Evolutionary conservation across 2,888 invertebrate genomes (phyloP).

Genomic region (Neria commutata): DNA sequence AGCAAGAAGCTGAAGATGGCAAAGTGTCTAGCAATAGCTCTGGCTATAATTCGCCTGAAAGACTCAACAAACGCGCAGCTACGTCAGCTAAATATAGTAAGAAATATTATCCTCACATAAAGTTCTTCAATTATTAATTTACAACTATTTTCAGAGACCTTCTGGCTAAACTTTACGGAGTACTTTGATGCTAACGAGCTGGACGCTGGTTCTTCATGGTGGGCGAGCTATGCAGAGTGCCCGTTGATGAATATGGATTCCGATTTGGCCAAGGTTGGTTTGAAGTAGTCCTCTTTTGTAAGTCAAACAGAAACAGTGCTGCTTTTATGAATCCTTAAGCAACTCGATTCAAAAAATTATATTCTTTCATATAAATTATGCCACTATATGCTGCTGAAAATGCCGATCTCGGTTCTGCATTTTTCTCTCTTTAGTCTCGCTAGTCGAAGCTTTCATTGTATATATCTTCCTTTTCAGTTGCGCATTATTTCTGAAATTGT

Average conservation of each 20-base stretch:
- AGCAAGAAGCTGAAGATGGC: constrained; percentile 46
- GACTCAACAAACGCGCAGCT: constrained; percentile 34
- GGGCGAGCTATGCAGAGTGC: constrained; percentile 58
- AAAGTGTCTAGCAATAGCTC: constrained; percentile 15
- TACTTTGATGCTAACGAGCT: constrained; percentile 51
- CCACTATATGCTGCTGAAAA: too few relatives aligned
- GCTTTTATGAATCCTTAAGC: too few relatives aligned
- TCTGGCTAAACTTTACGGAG: constrained; percentile 59
- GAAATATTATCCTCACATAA: neutral
- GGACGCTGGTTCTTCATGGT: constrained; percentile 52
- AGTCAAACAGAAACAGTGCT: too few relatives aligned
- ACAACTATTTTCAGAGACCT: constrained; percentile 48
- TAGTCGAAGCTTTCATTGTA: constrained; percentile 8
- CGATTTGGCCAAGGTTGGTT: constrained; percentile 49
- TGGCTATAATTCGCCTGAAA: too few relatives aligned
- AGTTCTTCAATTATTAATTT: neutral
- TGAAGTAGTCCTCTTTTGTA: neutral
- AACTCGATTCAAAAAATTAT: too few relatives aligned
- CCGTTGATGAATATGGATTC: constrained; percentile 59
- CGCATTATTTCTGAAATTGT: constrained; percentile 79
- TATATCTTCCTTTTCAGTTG: constrained; percentile 60
- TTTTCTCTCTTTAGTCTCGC: neutral
- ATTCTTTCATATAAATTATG: too few relatives aligned
- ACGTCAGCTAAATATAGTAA: constrained; percentile 46
- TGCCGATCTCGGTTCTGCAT: too few relatives aligned